These are phyloP conservation scores for Merops nubicus DNA, from an alignment of 2,113 vertebrate genomes.

Conservation along the genomic window DNA sequence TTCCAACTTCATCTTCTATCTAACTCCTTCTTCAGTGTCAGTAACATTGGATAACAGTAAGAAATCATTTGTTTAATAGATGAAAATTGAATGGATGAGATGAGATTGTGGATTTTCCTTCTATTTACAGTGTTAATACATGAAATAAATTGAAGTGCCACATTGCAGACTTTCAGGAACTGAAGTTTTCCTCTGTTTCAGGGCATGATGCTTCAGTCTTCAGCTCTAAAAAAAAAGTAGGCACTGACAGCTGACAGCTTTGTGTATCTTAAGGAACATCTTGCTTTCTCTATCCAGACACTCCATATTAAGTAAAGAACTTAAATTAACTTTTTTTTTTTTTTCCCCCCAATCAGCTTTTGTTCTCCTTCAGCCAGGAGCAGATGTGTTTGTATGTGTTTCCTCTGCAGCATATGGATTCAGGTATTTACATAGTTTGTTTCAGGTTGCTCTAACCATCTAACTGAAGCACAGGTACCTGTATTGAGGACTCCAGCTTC, in stretches of 20 bases:
- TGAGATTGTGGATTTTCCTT: neutral
- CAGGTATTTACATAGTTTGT: neutral
- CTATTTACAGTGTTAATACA: neutral
- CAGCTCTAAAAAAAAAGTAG: neutral
- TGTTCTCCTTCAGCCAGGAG: neutral
- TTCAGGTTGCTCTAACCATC: neutral
- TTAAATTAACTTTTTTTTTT: neutral
- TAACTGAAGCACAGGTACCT: neutral
- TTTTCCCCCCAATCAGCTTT: neutral
- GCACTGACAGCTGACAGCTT: neutral
- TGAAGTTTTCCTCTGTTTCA: neutral
- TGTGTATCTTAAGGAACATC: neutral
- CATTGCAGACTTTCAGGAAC: neutral
- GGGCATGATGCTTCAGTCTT: neutral
- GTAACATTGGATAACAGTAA: neutral
- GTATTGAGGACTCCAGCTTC: neutral
- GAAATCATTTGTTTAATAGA: neutral
- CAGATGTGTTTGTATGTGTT: neutral
- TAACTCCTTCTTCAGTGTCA: neutral
- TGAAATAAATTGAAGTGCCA: neutral
- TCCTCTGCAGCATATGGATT: neutral
- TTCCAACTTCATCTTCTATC: neutral
- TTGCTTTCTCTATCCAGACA: neutral
- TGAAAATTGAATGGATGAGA: neutral
- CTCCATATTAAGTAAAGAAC: neutral